Evolutionary conservation across 35 echinoderm and acorn worm genomes (phyloP).

Genomic region (Stichopus chloronotus): DNA sequence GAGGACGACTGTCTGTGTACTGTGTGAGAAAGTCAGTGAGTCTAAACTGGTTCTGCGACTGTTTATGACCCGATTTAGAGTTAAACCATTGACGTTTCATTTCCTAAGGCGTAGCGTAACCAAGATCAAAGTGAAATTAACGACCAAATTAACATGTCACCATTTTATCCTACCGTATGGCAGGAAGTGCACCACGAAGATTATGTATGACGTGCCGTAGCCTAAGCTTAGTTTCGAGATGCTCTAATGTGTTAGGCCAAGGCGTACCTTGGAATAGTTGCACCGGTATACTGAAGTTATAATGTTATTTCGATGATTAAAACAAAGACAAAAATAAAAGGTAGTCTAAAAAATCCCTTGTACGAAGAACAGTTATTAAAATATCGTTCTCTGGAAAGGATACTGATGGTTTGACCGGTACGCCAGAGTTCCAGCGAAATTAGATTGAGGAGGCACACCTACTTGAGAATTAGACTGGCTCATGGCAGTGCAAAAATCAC

Average conservation of each 20-base stretch:
- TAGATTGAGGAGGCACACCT: conserved; percentile 56
- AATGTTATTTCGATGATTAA: too few species aligned
- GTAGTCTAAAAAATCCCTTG: too few species aligned
- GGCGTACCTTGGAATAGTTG: not conserved
- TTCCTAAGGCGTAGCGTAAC: too few species aligned
- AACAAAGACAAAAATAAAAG: too few species aligned
- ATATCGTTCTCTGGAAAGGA: conserved; percentile 1
- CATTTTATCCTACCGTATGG: conserved; percentile 10
- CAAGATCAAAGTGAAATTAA: too few species aligned
- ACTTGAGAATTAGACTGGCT: conserved; percentile 55
- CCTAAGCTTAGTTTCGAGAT: not conserved
- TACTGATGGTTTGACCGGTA: conserved; percentile 17
- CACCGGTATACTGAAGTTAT: not conserved
- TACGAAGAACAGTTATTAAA: not conserved
- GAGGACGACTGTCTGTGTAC: too few species aligned
- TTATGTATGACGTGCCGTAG: not conserved
- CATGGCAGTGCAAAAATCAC: conserved; percentile 60
- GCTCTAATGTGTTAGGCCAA: not conserved
- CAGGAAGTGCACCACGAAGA: conserved; percentile 9
- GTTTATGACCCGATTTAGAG: too few species aligned
- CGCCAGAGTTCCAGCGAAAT: not conserved
- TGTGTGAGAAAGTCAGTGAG: too few species aligned
- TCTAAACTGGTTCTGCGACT: too few species aligned
- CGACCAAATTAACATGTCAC: not conserved
- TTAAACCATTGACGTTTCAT: too few species aligned